phyloP scores from a whole-genome alignment of 2,113 vertebrate genomes.

The Myxocyprinus asiaticus region DNA sequence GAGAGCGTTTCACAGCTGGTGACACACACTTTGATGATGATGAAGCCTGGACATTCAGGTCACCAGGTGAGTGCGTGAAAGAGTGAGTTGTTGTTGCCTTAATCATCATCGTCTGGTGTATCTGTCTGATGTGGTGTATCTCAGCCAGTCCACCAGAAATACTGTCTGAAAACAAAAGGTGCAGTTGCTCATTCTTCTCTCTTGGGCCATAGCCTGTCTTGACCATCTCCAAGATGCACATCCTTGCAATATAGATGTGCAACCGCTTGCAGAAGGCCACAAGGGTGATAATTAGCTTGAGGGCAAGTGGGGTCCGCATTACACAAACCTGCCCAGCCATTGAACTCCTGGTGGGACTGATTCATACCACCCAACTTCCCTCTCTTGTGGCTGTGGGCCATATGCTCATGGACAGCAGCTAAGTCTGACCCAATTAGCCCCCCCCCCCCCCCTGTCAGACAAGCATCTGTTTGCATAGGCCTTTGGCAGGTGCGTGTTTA shows the following conservation, averaged over 20 bases:
- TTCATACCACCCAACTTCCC: background rate
- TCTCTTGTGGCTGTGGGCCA: conserved; percentile 48
- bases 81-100: background rate
- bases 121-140: too few species aligned
- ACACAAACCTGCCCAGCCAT: conserved; percentile 26
- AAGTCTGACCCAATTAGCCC: conserved; percentile 57
- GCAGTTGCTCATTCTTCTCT: too few species aligned
- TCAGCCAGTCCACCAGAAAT: too few species aligned
- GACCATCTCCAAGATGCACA: too few species aligned
- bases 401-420: conserved; percentile 56
- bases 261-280: background rate
- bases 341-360: conserved; percentile 31
- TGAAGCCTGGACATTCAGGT: conserved; percentile 94
- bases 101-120: too few species aligned
- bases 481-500: conserved; percentile 19
- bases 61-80: conserved; percentile 78
- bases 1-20: conserved; percentile 85
- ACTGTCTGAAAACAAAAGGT: too few species aligned
- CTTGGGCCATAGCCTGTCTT: too few species aligned
- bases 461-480: conserved; percentile 63
- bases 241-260: too few species aligned
- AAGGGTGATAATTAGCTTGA: background rate
- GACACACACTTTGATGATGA: conserved; percentile 96
- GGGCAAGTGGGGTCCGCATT: background rate
- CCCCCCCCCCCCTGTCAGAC: background rate